Evolutionary conservation across 2,888 invertebrate species (phyloP).

Genomic region (Amaurobius ferox): DNA sequence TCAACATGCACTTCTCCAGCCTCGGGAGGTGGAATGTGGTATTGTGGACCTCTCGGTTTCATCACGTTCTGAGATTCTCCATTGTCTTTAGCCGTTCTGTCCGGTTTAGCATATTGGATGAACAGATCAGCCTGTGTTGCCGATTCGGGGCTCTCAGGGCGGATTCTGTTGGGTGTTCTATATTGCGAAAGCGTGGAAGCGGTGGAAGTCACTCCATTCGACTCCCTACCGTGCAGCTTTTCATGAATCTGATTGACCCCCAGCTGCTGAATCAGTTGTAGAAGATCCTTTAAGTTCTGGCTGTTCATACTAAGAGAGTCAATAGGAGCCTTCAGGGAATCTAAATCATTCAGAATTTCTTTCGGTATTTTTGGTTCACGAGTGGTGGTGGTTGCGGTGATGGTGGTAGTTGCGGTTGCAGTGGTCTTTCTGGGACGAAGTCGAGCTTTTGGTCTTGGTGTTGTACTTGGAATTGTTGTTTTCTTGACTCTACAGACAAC

Average conservation of each 20-base stretch:
- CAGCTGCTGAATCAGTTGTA: conserved; percentile 61
- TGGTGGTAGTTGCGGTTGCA: conserved; percentile 25
- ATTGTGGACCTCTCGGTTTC: conserved; percentile 59
- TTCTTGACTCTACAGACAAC: conserved; percentile 79
- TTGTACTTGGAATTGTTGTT: conserved; percentile 34
- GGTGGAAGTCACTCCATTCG: conserved; percentile 47
- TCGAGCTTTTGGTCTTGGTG: conserved; percentile 45
- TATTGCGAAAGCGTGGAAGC: conserved; percentile 48
- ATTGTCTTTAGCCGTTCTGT: conserved; percentile 1
- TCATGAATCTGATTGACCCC: conserved; percentile 65
- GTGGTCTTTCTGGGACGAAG: conserved; percentile 41
- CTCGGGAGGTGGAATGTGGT: conserved; percentile 24
- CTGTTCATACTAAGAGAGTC: conserved; percentile 36
- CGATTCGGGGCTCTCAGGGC: not conserved
- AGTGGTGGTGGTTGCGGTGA: conserved; percentile 66
- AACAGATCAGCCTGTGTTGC: conserved; percentile 25
- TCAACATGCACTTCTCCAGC: conserved; percentile 9
- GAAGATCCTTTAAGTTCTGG: conserved; percentile 51
- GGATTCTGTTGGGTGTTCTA: conserved; percentile 40
- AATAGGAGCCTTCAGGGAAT: conserved; percentile 25
- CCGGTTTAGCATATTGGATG: conserved; percentile 62
- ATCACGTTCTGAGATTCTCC: not conserved
- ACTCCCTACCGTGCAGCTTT: conserved; percentile 47
- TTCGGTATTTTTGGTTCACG: conserved; percentile 15
- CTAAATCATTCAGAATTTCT: conserved; percentile 29